These are phyloP conservation scores for Esox niger DNA, from an alignment of 2,113 vertebrate genomes.

Conservation along the genomic window DNA sequence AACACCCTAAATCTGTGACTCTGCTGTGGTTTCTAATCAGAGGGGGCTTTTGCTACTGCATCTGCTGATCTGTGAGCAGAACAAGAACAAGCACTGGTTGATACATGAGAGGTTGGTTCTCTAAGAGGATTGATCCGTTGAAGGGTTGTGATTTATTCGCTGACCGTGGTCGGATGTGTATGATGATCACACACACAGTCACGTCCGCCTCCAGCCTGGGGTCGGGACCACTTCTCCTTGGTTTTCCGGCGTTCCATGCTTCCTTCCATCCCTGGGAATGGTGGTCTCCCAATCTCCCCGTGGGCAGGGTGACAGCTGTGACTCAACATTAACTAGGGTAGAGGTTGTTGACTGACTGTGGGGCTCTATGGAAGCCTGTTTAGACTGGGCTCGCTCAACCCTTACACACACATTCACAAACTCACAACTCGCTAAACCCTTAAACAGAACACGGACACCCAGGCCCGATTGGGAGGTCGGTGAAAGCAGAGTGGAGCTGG, in stretches of 20 bases:
- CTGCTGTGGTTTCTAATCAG: neutral
- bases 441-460: constrained; percentile 5
- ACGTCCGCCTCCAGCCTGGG: neutral
- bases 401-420: too few species aligned
- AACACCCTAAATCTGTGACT: too few species aligned
- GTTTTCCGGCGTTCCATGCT: neutral
- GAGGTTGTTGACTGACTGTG: too few species aligned
- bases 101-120: too few species aligned
- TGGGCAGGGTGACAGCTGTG: neutral
- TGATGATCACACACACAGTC: neutral
- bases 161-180: too few species aligned
- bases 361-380: too few species aligned
- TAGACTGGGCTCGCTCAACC: too few species aligned
- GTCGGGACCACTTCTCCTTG: neutral
- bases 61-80: too few species aligned
- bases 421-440: neutral
- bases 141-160: too few species aligned
- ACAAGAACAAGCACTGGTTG: too few species aligned
- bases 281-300: neutral
- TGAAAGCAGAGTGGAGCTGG: too few species aligned
- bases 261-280: neutral
- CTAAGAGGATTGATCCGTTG: neutral
- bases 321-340: too few species aligned
- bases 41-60: neutral
- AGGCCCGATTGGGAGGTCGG: constrained; percentile 9